Percentiles rank a stretch among this genome's conserved stretches.
phyloP scores from a whole-genome alignment of 2,113 vertebrate genomes.

The Rissa tridactyla region DNA sequence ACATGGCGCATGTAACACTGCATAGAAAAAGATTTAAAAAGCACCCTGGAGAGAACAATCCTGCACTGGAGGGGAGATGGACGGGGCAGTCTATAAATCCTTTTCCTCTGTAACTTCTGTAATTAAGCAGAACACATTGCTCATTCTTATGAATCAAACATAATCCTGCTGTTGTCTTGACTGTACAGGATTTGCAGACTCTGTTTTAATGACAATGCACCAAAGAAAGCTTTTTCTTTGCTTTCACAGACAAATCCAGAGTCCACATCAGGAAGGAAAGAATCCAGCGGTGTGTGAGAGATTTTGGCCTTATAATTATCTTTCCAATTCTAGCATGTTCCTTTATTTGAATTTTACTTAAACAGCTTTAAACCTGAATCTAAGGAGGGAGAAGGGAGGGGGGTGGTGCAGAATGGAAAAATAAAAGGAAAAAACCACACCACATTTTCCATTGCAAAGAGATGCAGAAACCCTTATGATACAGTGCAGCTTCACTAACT shows the following conservation, averaged over 20 bases:
- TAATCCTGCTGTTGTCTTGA: slow-evolving; percentile 46
- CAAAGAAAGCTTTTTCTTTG: slow-evolving; percentile 15
- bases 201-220: slow-evolving; percentile 43
- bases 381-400: fast-evolving
- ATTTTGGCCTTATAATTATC: neutral
- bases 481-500: neutral
- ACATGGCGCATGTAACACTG: neutral
- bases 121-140: slow-evolving; percentile 44
- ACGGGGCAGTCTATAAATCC: neutral
- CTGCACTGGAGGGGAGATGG: neutral
- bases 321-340: neutral
- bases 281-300: neutral
- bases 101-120: neutral
- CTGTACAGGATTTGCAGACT: slow-evolving; percentile 27
- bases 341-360: neutral
- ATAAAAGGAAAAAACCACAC: neutral
- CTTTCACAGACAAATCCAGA: slow-evolving; percentile 22
- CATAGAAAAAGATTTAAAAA: neutral
- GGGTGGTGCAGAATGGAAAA: neutral
- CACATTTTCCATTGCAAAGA: neutral
- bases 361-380: neutral
- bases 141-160: slow-evolving; percentile 20
- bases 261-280: neutral
- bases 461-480: neutral
- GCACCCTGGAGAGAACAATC: neutral